Evolutionary conservation across 2,797 vertebrate species (phyloP), one percentile per base, ranked within the genome.

Genomic region (Micromesistius poutassou): DNA sequence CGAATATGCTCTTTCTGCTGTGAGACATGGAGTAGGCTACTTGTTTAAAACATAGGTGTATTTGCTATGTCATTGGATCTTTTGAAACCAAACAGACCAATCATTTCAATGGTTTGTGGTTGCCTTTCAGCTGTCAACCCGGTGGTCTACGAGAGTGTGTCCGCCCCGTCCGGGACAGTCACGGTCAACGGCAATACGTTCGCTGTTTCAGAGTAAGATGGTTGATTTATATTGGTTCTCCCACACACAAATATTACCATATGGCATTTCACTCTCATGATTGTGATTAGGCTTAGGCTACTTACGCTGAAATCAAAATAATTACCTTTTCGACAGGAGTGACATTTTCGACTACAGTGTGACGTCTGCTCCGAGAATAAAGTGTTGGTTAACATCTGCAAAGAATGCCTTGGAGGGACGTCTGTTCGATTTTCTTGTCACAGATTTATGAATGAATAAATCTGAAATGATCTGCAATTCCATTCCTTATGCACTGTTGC

Each of bases 361-460:
- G 5, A 2, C 0, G 30, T n/a, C 68, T 14, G 0, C 70, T 0
- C 73, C 78, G 0, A 33, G 2, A 31, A 5, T 85, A 73, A 13
- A 38, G 1, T 94, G 93, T 73, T 92, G 90, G 91, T 80, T 89
- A 30, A 50, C 83, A 68, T 28, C 86, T 19, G 62, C 87, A 30
- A 77, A 86, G n/a, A 73, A 74, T 2, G 89, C 78, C 50, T 79
- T 92, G 77, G 87, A 90, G 86, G 79, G 80, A 77, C 71, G 46
- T 9, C 81, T 88, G 71, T 71, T 77, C 1, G 82, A 91, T 74
- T 91, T 92, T 70, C 81, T 70, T 0, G 30, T 90, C 16, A 0
- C 76, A 36, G 35, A 87, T 30, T 75, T 92, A 71, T 93, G 91
- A 88, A 36, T 25, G 16, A 14, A 68, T 68, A 68, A 78, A 68